phyloP scores from a whole-genome alignment of 2,113 vertebrate genomes.

The Fulmarus glacialis region DNA sequence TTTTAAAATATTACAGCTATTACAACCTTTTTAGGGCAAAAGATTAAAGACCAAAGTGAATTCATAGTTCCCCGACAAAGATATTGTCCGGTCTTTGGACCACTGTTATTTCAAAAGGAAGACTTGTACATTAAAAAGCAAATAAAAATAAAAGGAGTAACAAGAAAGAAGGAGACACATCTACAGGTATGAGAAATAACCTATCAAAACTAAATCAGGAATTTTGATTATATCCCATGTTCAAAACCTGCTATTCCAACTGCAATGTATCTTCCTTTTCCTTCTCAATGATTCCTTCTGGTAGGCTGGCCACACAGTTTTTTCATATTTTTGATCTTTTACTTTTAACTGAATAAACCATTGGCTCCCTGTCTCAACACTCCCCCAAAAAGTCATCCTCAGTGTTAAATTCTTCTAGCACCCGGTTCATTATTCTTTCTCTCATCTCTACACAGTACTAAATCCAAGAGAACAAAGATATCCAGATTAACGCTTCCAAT shows the following conservation, averaged over 20 bases:
- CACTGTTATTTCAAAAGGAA: neutral
- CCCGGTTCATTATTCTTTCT: neutral
- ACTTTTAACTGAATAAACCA: neutral
- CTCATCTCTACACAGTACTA: neutral
- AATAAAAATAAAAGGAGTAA: neutral
- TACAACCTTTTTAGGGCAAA: neutral
- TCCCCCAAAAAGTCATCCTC: neutral
- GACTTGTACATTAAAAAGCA: neutral
- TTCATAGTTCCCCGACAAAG: neutral
- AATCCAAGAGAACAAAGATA: neutral
- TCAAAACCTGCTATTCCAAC: neutral
- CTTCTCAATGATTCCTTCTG: neutral
- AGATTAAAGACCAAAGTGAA: neutral
- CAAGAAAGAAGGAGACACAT: neutral
- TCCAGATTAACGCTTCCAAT: neutral
- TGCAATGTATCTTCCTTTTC: neutral
- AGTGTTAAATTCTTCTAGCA: neutral
- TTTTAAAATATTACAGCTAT: neutral
- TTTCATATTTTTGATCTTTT: neutral
- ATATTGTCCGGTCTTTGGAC: neutral
- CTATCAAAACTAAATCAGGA: neutral
- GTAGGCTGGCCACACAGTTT: neutral
- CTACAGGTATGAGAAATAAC: neutral
- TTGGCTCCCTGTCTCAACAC: neutral
- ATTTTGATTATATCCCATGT: neutral